Percentiles rank a stretch among this genome's conserved stretches.
Evolutionary conservation across 35 echinoderm and acorn worm genomes (phyloP).

Genomic region (Heliocidaris tuberculata): DNA sequence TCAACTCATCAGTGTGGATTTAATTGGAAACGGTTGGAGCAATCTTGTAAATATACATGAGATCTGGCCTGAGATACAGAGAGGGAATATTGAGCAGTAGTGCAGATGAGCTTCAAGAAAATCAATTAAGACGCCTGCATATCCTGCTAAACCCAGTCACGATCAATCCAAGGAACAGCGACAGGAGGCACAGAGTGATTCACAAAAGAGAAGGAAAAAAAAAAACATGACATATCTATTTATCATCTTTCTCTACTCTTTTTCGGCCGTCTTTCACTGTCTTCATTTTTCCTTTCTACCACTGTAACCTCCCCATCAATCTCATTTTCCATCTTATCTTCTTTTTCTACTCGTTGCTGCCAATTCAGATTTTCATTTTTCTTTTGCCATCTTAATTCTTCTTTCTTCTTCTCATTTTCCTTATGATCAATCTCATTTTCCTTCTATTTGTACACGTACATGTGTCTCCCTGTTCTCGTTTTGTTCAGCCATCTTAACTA

Average conservation of each 20-base stretch:
- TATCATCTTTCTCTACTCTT: background rate
- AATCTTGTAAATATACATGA: slow-evolving; percentile 20
- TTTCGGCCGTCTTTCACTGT: background rate
- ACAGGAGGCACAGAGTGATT: background rate
- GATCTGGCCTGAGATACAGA: background rate
- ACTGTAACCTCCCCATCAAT: background rate
- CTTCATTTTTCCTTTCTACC: background rate
- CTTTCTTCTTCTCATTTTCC: too few species aligned
- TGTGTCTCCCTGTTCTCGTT: too few species aligned
- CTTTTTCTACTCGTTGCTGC: background rate
- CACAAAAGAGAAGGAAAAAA: background rate
- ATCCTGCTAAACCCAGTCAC: background rate
- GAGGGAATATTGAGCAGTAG: slow-evolving; percentile 9
- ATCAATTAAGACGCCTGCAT: slow-evolving; percentile 24
- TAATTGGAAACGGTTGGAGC: background rate
- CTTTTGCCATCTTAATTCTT: background rate
- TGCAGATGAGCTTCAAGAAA: background rate
- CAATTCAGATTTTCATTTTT: background rate
- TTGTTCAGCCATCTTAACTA: too few species aligned
- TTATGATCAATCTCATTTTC: too few species aligned
- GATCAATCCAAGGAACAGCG: slow-evolving; percentile 7
- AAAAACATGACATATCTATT: background rate
- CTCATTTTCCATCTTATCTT: background rate
- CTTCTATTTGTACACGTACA: too few species aligned
- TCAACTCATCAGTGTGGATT: background rate